Percentiles rank a stretch among this genome's conserved stretches.
Conservation (phyloP, 2,888 invertebrate genomes). For the Caenorhabditis drosophilae region DNA sequence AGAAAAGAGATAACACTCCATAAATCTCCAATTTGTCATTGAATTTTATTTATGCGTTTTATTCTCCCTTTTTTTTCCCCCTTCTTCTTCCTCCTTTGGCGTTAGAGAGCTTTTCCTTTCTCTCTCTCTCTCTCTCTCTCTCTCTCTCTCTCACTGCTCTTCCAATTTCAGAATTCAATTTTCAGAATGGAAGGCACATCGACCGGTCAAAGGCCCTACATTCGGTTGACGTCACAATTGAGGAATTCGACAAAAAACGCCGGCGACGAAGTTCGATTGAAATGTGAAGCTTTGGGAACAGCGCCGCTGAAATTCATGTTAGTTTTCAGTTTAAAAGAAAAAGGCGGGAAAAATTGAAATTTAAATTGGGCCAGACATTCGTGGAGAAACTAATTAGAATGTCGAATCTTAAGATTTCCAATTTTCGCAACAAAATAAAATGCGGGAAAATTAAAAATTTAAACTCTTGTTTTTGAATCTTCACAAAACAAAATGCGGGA, state of each 20-base stretch:
- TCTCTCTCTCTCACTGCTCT: background rate
- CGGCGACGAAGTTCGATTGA: conserved; percentile 64
- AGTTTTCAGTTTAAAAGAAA: too few relatives aligned
- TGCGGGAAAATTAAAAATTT: too few relatives aligned
- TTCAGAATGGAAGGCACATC: conserved; percentile 65
- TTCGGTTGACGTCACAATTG: conserved; percentile 61
- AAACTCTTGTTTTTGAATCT: background rate
- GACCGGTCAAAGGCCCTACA: conserved; percentile 64
- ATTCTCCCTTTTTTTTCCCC: conserved; percentile 2
- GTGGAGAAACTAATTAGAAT: background rate
- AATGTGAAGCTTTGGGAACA: conserved; percentile 67
- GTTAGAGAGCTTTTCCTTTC: background rate
- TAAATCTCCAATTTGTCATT: too few relatives aligned
- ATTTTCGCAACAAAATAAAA: too few relatives aligned
- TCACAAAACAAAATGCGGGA: too few relatives aligned
- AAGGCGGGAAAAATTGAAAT: background rate
- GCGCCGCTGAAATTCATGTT: conserved; percentile 66
- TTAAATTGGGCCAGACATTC: background rate
- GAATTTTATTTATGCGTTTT: too few relatives aligned
- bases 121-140: background rate
- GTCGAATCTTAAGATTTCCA: too few relatives aligned
- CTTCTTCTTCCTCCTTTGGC: background rate
- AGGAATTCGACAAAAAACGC: conserved; percentile 60
- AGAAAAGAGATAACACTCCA: too few relatives aligned
- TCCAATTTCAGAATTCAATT: background rate